A percentile compares a stretch with the other conserved stretches of the same genome.
Conservation (phyloP, 2,888 invertebrate species). For the Trimorus sp. region DNA sequence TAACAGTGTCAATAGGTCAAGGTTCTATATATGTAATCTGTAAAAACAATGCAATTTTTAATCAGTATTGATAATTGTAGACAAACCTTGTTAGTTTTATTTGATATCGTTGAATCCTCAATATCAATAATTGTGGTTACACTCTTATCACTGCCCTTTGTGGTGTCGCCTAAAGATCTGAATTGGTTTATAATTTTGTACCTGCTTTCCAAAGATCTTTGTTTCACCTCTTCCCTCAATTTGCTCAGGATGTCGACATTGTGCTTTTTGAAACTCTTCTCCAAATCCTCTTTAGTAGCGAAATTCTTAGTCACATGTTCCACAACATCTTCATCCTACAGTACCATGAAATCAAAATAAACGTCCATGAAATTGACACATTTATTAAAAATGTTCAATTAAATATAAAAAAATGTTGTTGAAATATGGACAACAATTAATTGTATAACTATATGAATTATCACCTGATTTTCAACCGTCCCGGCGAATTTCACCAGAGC, state of each 20-base stretch:
- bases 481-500: constrained; percentile 88
- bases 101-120: constrained; percentile 78
- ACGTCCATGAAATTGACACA: not conserved
- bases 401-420: no score
- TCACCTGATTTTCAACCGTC: constrained; percentile 86
- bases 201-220: constrained; percentile 82
- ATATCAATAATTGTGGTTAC: constrained; percentile 84
- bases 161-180: constrained; percentile 80
- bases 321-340: constrained; percentile 79
- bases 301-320: constrained; percentile 79
- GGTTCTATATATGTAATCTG: no score
- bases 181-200: constrained; percentile 85
- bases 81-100: constrained; percentile 53
- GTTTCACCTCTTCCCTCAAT: constrained; percentile 81
- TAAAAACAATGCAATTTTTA: no score
- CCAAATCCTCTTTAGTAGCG: constrained; percentile 82
- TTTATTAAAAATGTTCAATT: not conserved
- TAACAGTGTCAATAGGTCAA: no score
- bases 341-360: constrained; percentile 58
- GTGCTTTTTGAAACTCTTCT: constrained; percentile 82
- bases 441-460: no score
- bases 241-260: constrained; percentile 81
- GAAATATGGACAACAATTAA: no score
- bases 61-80: constrained; percentile 74
- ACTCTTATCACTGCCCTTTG: constrained; percentile 71